Base-by-base conservation (phyloP, 2,888 invertebrate genomes). In the Gerosis bhagava region DNA sequence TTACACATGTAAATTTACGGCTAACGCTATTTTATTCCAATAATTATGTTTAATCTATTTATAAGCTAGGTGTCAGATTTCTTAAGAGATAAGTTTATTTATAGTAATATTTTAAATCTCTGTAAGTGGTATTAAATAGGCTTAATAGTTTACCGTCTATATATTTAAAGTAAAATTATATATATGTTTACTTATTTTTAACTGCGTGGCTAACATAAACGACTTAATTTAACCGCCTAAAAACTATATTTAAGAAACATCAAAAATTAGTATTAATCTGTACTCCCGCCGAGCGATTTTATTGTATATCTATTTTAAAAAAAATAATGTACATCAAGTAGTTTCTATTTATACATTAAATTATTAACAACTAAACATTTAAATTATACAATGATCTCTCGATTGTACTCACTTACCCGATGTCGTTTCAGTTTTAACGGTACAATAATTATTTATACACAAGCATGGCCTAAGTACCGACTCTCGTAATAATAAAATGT, bases 371-470 rank as follows among this genome's bases (percentile, higher is more conserved):
- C 49, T 72, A 67, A 78, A 82, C 76, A 82, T n/a, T n/a, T 73
- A 73, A 65, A 73, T 68, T 75, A 72, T 63, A 72, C 67, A 61
- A 62, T 57, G 67, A 77, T 77, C 71, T 73, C 72, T 68, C 63
- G 63, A 76, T 81, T 83, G 74, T 79, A 72, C 84, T 82, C 78
- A 81, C 63, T 82, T 80, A 82, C 62, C 63, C 65, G 63, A 73
- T 54, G 62, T 63, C 56, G 64, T 62, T 61, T 59, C 58, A 62
- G 74, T 77, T 77, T 76, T 72, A 74, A 66, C 64, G 61, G 74
- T 77, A 80, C 65, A 74, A 73, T 71, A 75, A 5, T 24, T 24
- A 34, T 73, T 75, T 71, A 72, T 71, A 53, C 31, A 56, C 50
- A 40, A 75, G n/a, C 67, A 78, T 70, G 78, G 77, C 78, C 78